Percentiles rank a stretch among this genome's conserved stretches.
These are phyloP conservation scores for Sarotherodon lohbergeri DNA, from an alignment of 2,113 vertebrate species.

Conservation along the genomic window DNA sequence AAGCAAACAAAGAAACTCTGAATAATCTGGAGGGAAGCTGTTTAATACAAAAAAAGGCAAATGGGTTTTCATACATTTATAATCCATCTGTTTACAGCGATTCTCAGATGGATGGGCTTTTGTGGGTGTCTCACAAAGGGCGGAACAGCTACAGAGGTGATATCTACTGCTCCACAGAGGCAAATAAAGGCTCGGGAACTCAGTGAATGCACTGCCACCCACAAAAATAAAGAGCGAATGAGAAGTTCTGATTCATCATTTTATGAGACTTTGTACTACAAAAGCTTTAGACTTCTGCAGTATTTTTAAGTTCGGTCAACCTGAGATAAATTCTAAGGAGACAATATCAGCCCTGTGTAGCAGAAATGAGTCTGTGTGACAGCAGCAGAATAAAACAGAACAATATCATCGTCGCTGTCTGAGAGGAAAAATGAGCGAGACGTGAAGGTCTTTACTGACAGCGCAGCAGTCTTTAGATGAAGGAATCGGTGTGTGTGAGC, in stretches of 20 bases:
- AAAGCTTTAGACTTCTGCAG: neutral
- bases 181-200: conserved; percentile 2
- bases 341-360: neutral
- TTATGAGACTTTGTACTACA: neutral
- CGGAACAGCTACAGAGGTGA: conserved; percentile 7
- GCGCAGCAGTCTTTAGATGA: neutral
- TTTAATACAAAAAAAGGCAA: conserved; percentile 6
- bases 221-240: neutral
- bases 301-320: neutral
- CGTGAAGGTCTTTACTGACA: neutral
- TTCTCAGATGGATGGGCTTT: conserved; percentile 37
- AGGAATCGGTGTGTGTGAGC: neutral
- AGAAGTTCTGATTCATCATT: conserved; percentile 25
- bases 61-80: conserved; percentile 40
- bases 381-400: neutral
- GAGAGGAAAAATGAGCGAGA: neutral
- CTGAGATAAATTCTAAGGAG: neutral
- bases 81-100: conserved; percentile 63
- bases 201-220: neutral
- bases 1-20: neutral
- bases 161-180: neutral
- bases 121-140: conserved; percentile 41
- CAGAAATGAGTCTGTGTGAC: neutral
- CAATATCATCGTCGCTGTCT: neutral
- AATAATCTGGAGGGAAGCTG: conserved; percentile 13